Evolutionary conservation across 2,113 vertebrate genomes (phyloP).

Genomic region (Nanorana parkeri): DNA sequence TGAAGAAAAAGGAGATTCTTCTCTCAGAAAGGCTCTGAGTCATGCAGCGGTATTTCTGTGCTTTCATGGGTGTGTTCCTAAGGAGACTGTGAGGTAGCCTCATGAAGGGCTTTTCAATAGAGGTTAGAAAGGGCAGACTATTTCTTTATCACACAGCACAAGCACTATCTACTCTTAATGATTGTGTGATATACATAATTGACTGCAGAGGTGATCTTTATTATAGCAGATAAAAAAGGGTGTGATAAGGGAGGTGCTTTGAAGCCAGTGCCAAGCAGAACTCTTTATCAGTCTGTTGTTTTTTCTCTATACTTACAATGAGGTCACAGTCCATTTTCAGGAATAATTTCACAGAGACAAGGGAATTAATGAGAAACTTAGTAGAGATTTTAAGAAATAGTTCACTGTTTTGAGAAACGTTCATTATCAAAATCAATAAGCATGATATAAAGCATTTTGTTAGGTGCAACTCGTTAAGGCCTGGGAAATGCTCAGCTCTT

Average conservation of each 20-base stretch:
- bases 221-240: conserved; percentile 4
- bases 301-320: background rate
- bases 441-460: no score
- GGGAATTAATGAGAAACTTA: background rate
- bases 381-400: no score
- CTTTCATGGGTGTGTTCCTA: conserved; percentile 20
- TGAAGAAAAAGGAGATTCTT: background rate
- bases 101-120: background rate
- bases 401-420: no score
- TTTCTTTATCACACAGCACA: conserved; percentile 4
- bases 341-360: background rate
- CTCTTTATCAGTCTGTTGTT: conserved; percentile 28
- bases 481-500: no score
- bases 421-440: no score
- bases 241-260: conserved; percentile 10
- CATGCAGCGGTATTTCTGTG: conserved; percentile 2
- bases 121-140: conserved; percentile 18
- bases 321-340: conserved; percentile 30
- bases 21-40: conserved; percentile 6
- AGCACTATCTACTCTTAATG: conserved; percentile 23
- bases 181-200: conserved; percentile 39
- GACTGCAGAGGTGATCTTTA: conserved; percentile 37
- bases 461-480: no score
- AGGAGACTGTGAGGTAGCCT: conserved; percentile 4
- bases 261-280: background rate